Base-by-base conservation (phyloP, 1,140 invertebrate species). In the Drosophila murphyi region DNA sequence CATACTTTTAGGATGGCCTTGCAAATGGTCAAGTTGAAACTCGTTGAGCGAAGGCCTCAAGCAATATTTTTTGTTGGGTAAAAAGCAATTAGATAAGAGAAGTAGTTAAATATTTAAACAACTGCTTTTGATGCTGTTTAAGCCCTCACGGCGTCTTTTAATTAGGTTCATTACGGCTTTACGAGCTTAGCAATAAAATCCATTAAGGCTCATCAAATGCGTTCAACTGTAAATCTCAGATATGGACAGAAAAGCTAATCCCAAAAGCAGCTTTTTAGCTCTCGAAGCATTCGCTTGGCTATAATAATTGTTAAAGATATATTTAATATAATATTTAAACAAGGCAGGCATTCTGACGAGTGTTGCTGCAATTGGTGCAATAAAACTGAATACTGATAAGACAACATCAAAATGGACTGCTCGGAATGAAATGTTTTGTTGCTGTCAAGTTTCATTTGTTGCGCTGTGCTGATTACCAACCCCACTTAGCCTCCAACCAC, bases 401-500 rank as follows among this genome's bases (percentile, higher is more conserved):
- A 69, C 48, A 50, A 65, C 48, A 55, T 20, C 20, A 63, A 43
- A 32, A 41, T 29, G 28, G 20, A 62, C 32, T 62, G 43, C 67
- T 68, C 64, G 45, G 51, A 72, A 72, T 83, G 63, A 2, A 20
- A 20, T 20, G 20, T 76, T 79, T 73, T 76, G 62, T 61, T 80
- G 59, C 64, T 71, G 81, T 83, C 81, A 83, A 71, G 63, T 85
- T 85, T 85, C 73, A 85, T 83, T 83, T 85, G 81, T 68, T 73
- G 77, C 64, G 57, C 48, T 43, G 51, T 59, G 62, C 80, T 82
- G 80, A 82, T 78, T 82, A 78, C 80, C 70, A 39, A 70, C 4
- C 31, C 61, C 57, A 10, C 39, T 41, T 51, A 31, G 1, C 20
- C 64, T 3, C 34, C 32, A 5, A 8, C 43, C 32, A 3, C 7